Percentiles rank a stretch among this genome's conserved stretches.
Evolutionary conservation across 2,888 invertebrate species (phyloP).

Genomic region (Perizoma affinitatum): DNA sequence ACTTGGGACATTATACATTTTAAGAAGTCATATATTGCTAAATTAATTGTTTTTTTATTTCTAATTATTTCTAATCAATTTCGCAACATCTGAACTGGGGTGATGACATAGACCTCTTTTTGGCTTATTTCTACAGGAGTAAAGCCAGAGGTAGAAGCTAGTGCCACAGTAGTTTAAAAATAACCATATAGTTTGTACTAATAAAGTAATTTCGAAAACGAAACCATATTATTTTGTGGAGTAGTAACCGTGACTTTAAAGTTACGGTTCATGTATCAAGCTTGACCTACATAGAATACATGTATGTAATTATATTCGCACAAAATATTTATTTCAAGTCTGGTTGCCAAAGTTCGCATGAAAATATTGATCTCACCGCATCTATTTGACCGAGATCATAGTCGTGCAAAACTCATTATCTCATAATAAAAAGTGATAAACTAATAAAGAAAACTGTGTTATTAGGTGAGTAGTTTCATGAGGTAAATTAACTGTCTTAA

Average conservation of each 20-base stretch:
- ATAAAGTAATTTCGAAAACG: conserved; percentile 51
- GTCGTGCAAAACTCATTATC: conserved; percentile 29
- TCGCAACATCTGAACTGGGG: too few relatives aligned
- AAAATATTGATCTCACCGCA: too few relatives aligned
- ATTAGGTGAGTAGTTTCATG: conserved; percentile 19
- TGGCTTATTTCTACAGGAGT: too few relatives aligned
- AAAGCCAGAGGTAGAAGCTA: too few relatives aligned
- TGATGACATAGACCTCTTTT: too few relatives aligned
- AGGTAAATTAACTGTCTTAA: conserved; percentile 18
- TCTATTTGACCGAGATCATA: neutral
- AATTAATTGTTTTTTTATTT: too few relatives aligned
- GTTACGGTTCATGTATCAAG: conserved; percentile 48
- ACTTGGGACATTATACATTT: too few relatives aligned
- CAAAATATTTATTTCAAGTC: conserved; percentile 1
- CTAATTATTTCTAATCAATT: too few relatives aligned
- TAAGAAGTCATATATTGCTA: too few relatives aligned
- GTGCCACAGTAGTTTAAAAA: too few relatives aligned
- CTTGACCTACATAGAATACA: conserved; percentile 45
- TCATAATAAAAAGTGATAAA: conserved; percentile 15
- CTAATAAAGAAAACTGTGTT: conserved; percentile 18
- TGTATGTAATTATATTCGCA: conserved; percentile 15
- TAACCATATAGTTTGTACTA: neutral
- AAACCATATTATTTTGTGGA: conserved; percentile 47
- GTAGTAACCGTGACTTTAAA: conserved; percentile 44
- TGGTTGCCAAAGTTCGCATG: too few relatives aligned